A percentile compares a stretch with the other conserved stretches of the same genome.
Evolutionary conservation across 2,888 invertebrate species (phyloP).

Genomic region (Brenthis ino): DNA sequence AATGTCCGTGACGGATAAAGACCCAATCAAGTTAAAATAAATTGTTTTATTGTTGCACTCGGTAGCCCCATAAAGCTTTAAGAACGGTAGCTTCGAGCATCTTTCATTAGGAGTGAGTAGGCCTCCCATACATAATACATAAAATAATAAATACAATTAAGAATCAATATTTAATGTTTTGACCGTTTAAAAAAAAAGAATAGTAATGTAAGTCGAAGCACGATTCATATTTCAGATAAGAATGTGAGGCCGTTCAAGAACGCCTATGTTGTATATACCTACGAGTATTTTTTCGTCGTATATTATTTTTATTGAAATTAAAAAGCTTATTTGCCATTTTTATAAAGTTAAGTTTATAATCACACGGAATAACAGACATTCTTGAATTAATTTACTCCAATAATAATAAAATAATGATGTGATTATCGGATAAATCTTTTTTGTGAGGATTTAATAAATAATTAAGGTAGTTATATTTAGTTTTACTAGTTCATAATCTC

Average conservation of each 20-base stretch:
- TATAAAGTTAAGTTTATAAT: no score
- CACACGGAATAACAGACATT: no score
- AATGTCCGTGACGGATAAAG: conserved; percentile 63
- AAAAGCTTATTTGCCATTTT: conserved; percentile 1
- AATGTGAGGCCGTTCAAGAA: conserved; percentile 8
- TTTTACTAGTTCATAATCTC: no score
- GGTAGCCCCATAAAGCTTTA: conserved; percentile 56
- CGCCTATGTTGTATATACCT: conserved; percentile 5
- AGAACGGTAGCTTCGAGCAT: conserved; percentile 43
- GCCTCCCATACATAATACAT: conserved; percentile 38
- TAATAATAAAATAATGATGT: no score
- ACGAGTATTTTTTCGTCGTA: not conserved
- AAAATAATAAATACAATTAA: conserved; percentile 40
- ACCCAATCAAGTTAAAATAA: conserved; percentile 68
- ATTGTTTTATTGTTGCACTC: conserved; percentile 68
- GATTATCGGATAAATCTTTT: no score
- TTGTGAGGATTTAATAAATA: no score
- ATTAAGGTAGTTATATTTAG: no score
- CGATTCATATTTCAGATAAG: conserved; percentile 20
- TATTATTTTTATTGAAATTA: not conserved
- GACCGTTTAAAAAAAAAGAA: conserved; percentile 17
- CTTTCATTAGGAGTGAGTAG: conserved; percentile 29
- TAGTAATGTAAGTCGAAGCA: conserved; percentile 10
- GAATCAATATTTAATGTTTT: conserved; percentile 32
- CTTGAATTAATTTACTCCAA: no score